These are phyloP conservation scores for Lagopus muta DNA, from an alignment of 2,113 vertebrate species.

Conservation along the genomic window DNA sequence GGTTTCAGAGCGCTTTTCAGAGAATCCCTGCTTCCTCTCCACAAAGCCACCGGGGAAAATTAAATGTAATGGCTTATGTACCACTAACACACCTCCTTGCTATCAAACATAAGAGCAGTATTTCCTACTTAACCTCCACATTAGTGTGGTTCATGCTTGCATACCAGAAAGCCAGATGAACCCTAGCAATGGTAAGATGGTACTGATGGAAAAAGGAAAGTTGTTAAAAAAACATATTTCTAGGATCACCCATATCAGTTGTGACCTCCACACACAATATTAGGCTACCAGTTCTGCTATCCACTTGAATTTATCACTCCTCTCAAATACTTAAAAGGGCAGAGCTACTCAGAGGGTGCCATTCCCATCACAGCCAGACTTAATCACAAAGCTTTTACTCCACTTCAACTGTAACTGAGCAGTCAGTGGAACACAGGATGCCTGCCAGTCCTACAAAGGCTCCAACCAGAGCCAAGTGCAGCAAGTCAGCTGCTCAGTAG, in stretches of 20 bases:
- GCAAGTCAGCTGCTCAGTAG: not conserved
- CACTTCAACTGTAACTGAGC: accelerated
- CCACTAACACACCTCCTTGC: not conserved
- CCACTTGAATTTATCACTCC: not conserved
- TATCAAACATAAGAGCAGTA: not conserved
- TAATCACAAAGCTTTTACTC: not conserved
- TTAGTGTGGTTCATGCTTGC: accelerated
- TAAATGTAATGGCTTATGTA: not conserved
- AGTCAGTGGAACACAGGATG: not conserved
- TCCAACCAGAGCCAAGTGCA: not conserved
- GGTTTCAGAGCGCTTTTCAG: not conserved
- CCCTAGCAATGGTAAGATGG: not conserved
- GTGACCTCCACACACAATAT: not conserved
- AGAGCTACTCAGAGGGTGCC: not conserved
- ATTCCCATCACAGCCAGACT: not conserved
- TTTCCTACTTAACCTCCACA: not conserved
- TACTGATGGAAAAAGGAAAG: not conserved
- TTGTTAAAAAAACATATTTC: not conserved
- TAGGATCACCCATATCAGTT: not conserved
- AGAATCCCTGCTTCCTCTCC: not conserved
- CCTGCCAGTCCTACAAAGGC: not conserved
- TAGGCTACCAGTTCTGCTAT: not conserved
- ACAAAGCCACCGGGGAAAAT: not conserved
- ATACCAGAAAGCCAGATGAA: not conserved
- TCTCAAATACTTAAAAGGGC: not conserved